A percentile compares a stretch with the other conserved stretches of the same genome.
These are phyloP conservation scores for Dynastes grantii DNA, from an alignment of 2,888 invertebrate genomes.

Conservation along the genomic window DNA sequence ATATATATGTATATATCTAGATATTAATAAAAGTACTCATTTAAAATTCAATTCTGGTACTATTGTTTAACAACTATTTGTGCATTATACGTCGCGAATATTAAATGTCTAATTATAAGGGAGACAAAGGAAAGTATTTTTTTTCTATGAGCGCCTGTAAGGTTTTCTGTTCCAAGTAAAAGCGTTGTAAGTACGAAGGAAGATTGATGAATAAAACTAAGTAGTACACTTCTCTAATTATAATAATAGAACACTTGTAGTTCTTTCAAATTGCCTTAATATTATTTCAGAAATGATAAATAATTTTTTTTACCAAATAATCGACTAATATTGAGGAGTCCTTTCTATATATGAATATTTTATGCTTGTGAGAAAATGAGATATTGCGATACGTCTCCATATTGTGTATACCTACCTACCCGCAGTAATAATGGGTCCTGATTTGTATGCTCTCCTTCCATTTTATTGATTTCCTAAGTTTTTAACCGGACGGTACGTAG, in stretches of 20 bases:
- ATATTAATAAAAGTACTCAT: neutral
- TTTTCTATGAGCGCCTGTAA: neutral
- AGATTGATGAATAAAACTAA: too few relatives aligned
- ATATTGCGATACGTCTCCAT: neutral
- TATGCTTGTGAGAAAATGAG: conserved; percentile 10
- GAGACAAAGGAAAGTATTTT: neutral
- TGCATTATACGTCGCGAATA: neutral
- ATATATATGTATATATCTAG: neutral
- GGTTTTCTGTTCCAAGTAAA: too few relatives aligned
- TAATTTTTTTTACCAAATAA: neutral
- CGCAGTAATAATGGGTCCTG: neutral
- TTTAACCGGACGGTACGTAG: conserved; percentile 2
- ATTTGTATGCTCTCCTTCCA: neutral
- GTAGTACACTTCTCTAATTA: neutral
- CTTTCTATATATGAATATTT: conserved; percentile 6
- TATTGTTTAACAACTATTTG: conserved; percentile 7
- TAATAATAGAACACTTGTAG: neutral
- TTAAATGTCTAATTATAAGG: neutral
- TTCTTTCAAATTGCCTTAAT: neutral
- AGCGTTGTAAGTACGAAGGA: too few relatives aligned
- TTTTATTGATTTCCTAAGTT: conserved; percentile 26
- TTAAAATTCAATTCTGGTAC: conserved; percentile 7
- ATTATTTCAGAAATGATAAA: neutral
- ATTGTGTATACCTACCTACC: neutral
- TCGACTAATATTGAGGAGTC: neutral